Evolutionary conservation across 2,797 vertebrate genomes (phyloP).

Genomic region (Sebastes trivittatus): DNA sequence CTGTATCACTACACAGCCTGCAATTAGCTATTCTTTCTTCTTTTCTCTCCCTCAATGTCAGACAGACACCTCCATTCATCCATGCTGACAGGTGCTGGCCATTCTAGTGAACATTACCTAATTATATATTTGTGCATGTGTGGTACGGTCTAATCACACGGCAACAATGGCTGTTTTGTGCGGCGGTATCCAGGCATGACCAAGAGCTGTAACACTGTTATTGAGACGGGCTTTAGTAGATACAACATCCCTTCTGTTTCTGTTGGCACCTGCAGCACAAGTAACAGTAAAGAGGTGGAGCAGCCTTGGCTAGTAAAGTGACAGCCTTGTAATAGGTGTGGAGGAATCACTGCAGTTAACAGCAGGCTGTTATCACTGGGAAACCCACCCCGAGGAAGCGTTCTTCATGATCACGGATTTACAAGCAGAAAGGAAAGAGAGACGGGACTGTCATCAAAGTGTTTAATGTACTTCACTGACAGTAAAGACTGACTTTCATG

Average conservation of each 20-base stretch:
- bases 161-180: conserved; percentile 70
- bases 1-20: conserved; percentile 69
- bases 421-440: background rate
- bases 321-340: conserved; percentile 5
- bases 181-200: conserved; percentile 29
- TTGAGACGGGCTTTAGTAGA: conserved; percentile 31
- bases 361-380: background rate
- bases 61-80: conserved; percentile 70
- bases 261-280: conserved; percentile 38
- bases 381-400: background rate
- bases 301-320: background rate
- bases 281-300: background rate
- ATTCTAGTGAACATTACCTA: conserved; percentile 40
- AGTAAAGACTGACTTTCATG: background rate
- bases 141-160: conserved; percentile 40
- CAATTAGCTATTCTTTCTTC: conserved; percentile 70
- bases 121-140: conserved; percentile 46
- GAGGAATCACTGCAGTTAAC: background rate
- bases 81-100: conserved; percentile 52
- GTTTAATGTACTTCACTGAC: background rate
- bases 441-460: background rate
- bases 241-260: conserved; percentile 26
- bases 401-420: background rate
- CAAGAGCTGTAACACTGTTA: conserved; percentile 18
- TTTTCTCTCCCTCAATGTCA: conserved; percentile 22